Evolutionary conservation across 2,888 invertebrate genomes (phyloP), one percentile per base, ranked within the genome.

Genomic region (Thecophora atra): DNA sequence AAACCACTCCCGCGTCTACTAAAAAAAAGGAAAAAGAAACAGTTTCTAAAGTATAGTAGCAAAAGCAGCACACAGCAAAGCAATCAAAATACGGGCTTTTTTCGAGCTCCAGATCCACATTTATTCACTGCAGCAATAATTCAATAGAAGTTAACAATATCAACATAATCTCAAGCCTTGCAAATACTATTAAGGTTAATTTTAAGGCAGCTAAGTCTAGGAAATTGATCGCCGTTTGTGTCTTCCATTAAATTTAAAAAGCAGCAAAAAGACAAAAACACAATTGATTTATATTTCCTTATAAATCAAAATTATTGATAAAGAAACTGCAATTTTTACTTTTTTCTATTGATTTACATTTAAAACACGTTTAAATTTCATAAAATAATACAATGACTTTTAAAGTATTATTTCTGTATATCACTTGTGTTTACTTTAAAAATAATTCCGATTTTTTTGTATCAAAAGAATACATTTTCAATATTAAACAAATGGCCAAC

Each of bases 21-120:
- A n/a, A 65, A 52, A 6, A 11, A 52, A 8, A 71, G 74, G 11
- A 78, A 81, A 71, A 82, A 81, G 71, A 54, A 44, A 37, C 52
- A 54, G 51, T 58, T 37, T 37, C 37, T 11, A 37, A 37, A 37
- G 37, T 37, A 37, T 37, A 37, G 37, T 37, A 37, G 11, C 6
- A 11, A 37, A 37, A 37, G 11, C 2, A 37, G 7, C 6, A 6
- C 37, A 37, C 37, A 37, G 11, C 1, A 37, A 37, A 37, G 37
- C 17, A 47, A 62, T 51, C 17, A 62, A 19, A n/a, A n/a, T 62
- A 72, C 73, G 52, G 73, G 8, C 15, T 28, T 42, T 63, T 19
- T 30, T 42, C 30, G 37, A 21, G 30, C 15, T 11, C 19, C 21
- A 11, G 17, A 42, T 64, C 60, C 3, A 60, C 26, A 24, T 15